Evolutionary conservation across 2,797 vertebrate species (phyloP), one percentile per base, ranked within the genome.

Genomic region (Microchirus variegatus): DNA sequence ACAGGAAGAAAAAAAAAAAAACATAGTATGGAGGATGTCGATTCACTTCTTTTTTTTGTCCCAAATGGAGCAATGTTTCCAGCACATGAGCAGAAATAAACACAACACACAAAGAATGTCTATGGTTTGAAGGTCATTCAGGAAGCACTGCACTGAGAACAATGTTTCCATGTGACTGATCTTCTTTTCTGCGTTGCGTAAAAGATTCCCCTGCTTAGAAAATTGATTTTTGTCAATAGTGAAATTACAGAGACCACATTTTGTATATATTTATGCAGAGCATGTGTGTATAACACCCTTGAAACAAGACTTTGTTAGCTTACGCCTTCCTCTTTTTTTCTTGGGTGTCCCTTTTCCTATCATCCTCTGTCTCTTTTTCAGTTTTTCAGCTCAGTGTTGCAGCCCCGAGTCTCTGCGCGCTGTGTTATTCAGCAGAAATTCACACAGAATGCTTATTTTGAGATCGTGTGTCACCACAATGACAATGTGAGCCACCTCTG

Each of bases 181-280:
- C 22, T 22, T 22, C 22, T 22, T 22, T 4, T 22, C 19, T 22
- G 19, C 85, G 84, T 77, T 76, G 60, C 43, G 73, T 75, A 73
- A 88, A 77, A 85, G 73, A 61, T 66, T 67, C 44, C 52, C 71
- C 83, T 77, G 78, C 78, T 74, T 82, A 52, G 55, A 41, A 51
- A 4, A 9, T 67, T 51, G 37, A 60, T 64, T 48, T 53, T 62
- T n/a, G n/a, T n/a, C n/a, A n/a, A n/a, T n/a, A n/a, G n/a, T n/a
- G n/a, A n/a, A 49, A 68, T 49, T 59, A 37, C n/a, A 15, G 37
- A 31, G 19, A 1, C 37, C 11, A 10, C 52, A 22, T 6, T 45
- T 38, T 56, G 22, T 22, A 2, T 22, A 22, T 22, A 22, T 22
- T 5, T 56, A 35, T 66, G 41, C 49, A 31, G 12, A 42, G 46